A percentile compares a stretch with the other conserved stretches of the same genome.
phyloP scores from a whole-genome alignment of 2,113 vertebrate species.

The Rhombomys opimus region DNA sequence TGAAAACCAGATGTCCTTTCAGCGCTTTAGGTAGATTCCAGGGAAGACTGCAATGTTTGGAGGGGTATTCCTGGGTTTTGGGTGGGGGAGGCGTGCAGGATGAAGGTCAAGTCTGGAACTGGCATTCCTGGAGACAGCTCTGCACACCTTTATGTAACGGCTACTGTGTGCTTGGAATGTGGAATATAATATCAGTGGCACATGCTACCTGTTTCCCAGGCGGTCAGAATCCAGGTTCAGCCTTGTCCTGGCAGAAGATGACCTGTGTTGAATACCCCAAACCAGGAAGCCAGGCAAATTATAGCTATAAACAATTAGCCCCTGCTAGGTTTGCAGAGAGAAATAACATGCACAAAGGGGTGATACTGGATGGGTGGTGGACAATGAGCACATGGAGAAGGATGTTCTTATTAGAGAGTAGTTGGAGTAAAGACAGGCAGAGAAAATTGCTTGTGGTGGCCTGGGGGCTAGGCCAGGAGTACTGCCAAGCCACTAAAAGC shows the following conservation, averaged over 20 bases:
- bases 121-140: neutral
- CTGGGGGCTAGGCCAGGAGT: rapidly evolving
- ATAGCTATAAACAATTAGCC: neutral
- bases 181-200: neutral
- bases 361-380: too few species aligned
- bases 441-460: too few species aligned
- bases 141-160: neutral
- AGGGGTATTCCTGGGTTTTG: neutral
- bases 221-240: rapidly evolving
- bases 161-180: neutral
- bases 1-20: neutral
- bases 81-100: neutral
- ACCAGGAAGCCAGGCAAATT: neutral
- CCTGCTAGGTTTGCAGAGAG: neutral
- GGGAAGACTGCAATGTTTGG: neutral
- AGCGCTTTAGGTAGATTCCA: neutral
- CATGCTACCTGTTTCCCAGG: neutral
- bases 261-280: neutral
- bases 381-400: neutral
- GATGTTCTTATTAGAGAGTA: rapidly evolving
- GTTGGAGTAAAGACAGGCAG: neutral
- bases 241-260: rapidly evolving
- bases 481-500: neutral
- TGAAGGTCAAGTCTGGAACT: neutral
- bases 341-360: neutral